Evolutionary conservation across 2,797 vertebrate genomes (phyloP).

Genomic region (Micrastur ruficollis): DNA sequence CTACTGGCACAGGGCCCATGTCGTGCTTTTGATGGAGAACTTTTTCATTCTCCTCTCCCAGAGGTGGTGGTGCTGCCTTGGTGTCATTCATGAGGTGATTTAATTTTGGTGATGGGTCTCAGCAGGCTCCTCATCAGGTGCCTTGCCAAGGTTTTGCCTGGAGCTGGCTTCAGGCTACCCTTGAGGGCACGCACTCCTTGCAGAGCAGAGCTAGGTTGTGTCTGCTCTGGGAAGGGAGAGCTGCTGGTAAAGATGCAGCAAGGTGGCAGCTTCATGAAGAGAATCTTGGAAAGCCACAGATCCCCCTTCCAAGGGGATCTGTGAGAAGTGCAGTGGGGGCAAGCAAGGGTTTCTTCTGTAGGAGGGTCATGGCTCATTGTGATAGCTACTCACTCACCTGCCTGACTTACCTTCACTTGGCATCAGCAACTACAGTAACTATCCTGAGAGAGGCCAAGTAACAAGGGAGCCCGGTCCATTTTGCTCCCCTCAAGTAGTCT

Average conservation of each 20-base stretch:
- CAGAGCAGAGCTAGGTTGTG: background rate
- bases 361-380: background rate
- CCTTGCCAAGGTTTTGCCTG: background rate
- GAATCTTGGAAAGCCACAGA: background rate
- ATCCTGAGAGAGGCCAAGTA: background rate
- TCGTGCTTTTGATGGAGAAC: background rate
- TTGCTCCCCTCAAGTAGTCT: background rate
- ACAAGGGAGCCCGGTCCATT: background rate
- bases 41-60: background rate
- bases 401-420: background rate
- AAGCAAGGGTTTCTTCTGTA: background rate
- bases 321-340: background rate
- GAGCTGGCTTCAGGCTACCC: background rate
- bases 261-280: background rate
- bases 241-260: background rate
- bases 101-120: background rate
- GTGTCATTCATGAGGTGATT: background rate
- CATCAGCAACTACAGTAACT: background rate
- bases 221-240: background rate
- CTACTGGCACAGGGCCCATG: background rate
- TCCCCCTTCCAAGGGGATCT: background rate
- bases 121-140: background rate
- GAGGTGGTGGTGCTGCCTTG: background rate
- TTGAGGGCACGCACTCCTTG: background rate
- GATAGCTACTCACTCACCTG: background rate